phyloP scores from a whole-genome alignment of 2,888 invertebrate genomes.

The Scaptomyza flava region DNA sequence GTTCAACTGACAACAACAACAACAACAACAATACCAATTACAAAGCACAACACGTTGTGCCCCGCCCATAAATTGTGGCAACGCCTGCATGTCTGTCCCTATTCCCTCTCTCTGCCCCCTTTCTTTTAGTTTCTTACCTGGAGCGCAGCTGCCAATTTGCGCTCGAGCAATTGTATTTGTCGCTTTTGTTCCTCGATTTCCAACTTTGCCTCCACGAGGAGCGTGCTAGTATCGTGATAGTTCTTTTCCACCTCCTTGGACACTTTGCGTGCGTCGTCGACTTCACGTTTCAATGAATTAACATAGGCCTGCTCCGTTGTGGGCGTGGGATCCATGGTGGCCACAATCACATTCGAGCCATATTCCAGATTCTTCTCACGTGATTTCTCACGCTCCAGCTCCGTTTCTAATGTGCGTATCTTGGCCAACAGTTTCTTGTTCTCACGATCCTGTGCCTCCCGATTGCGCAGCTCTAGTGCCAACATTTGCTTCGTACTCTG shows the following conservation, averaged over 20 bases:
- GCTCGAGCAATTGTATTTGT: slow-evolving; percentile 91
- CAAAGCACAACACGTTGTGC: slow-evolving; percentile 63
- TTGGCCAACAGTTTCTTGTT: slow-evolving; percentile 92
- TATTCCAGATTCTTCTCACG: slow-evolving; percentile 81
- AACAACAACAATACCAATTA: slow-evolving; percentile 70
- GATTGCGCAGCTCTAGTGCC: slow-evolving; percentile 93
- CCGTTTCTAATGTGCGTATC: slow-evolving; percentile 92
- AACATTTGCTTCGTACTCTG: slow-evolving; percentile 96
- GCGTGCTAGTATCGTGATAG: slow-evolving; percentile 90
- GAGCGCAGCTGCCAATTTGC: slow-evolving; percentile 89
- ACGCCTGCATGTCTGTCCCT: slow-evolving; percentile 1
- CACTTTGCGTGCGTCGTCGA: slow-evolving; percentile 90
- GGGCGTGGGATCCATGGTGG: slow-evolving; percentile 77
- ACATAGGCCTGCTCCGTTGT: slow-evolving; percentile 88
- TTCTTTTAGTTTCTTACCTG: slow-evolving; percentile 84
- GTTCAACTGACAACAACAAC: slow-evolving; percentile 72
- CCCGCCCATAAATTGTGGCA: slow-evolving; percentile 7
- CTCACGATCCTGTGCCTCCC: slow-evolving; percentile 93
- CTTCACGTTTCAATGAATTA: slow-evolving; percentile 89
- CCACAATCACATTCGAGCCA: slow-evolving; percentile 81
- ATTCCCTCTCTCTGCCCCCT: background rate
- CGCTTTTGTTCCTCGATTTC: slow-evolving; percentile 92
- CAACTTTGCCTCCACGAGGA: slow-evolving; percentile 89
- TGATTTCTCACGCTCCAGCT: slow-evolving; percentile 89
- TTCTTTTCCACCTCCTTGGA: slow-evolving; percentile 93